These are phyloP conservation scores for Acrocephalus kingi DNA, from an alignment of 2,113 vertebrate genomes.

Conservation along the genomic window DNA sequence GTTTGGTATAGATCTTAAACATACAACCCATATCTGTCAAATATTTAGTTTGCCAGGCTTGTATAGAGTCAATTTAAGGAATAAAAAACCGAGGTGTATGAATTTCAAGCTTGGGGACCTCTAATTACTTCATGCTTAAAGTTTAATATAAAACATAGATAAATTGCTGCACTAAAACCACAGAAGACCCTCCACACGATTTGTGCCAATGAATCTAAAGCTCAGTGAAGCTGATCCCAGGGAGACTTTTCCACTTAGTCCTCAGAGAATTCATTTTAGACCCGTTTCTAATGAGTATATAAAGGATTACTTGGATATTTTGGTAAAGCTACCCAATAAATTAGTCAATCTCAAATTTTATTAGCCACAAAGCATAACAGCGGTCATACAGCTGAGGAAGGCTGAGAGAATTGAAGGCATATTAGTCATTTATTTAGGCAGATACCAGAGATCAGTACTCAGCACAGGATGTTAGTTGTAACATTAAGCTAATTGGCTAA, in stretches of 20 bases:
- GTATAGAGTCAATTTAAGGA: conserved; percentile 41
- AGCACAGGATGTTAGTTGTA: conserved; percentile 26
- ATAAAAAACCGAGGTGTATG: conserved; percentile 26
- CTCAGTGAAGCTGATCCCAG: conserved; percentile 62
- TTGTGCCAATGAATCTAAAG: conserved; percentile 59
- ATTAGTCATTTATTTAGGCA: conserved; percentile 58
- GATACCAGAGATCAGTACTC: conserved; percentile 58
- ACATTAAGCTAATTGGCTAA: conserved; percentile 73
- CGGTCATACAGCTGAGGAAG: conserved; percentile 39
- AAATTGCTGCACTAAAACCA: conserved; percentile 71
- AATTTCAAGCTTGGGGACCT: conserved; percentile 73
- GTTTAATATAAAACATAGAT: conserved; percentile 74
- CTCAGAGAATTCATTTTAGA: conserved; percentile 41
- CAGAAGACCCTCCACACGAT: conserved; percentile 56
- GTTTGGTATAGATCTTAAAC: conserved; percentile 32
- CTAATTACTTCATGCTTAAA: conserved; percentile 71
- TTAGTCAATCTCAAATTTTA: conserved; percentile 73
- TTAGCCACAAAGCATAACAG: conserved; percentile 57
- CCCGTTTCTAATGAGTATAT: conserved; percentile 58
- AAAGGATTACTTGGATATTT: conserved; percentile 72
- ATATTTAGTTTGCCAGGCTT: conserved; percentile 5
- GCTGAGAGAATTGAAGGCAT: conserved; percentile 35
- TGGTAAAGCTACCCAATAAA: conserved; percentile 72
- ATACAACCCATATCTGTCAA: not conserved
- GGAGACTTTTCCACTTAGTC: conserved; percentile 44